These are phyloP conservation scores for Psilanteris sp. DNA, from an alignment of 1,140 invertebrate genomes.

Conservation along the genomic window DNA sequence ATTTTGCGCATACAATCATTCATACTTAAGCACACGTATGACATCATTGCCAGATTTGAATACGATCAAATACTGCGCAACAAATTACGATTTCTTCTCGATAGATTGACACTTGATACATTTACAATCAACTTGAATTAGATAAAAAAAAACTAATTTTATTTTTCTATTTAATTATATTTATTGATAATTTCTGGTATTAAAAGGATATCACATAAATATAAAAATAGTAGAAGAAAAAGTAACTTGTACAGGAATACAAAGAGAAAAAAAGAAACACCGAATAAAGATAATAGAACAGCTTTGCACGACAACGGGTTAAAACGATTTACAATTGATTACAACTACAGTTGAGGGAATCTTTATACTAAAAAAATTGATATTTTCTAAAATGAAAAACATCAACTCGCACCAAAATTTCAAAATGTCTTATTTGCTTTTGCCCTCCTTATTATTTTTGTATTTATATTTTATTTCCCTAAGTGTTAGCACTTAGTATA, in stretches of 20 bases:
- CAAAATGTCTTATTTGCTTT: conserved; percentile 34
- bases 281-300: conserved; percentile 28
- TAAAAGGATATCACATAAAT: conserved; percentile 3
- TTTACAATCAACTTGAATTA: conserved; percentile 25
- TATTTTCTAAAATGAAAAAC: conserved; percentile 45
- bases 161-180: too few relatives aligned
- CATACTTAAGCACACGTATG: conserved; percentile 50
- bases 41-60: conserved; percentile 52
- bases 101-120: conserved; percentile 33
- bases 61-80: conserved; percentile 43
- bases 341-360: conserved; percentile 16
- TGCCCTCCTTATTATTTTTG: conserved; percentile 14
- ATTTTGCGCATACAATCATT: conserved; percentile 55
- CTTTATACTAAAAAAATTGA: conserved; percentile 23
- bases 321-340: conserved; percentile 39
- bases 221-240: conserved; percentile 23
- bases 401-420: conserved; percentile 48
- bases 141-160: conserved; percentile 17
- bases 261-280: conserved; percentile 19
- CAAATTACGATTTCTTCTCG: conserved; percentile 43
- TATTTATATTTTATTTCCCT: conserved; percentile 22
- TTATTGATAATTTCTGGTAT: too few relatives aligned
- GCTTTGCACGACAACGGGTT: conserved; percentile 32
- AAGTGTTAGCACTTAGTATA: conserved; percentile 54
- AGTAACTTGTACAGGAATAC: conserved; percentile 9